These are phyloP conservation scores for Drosophila pandora DNA, from an alignment of 1,140 invertebrate genomes.

Conservation along the genomic window DNA sequence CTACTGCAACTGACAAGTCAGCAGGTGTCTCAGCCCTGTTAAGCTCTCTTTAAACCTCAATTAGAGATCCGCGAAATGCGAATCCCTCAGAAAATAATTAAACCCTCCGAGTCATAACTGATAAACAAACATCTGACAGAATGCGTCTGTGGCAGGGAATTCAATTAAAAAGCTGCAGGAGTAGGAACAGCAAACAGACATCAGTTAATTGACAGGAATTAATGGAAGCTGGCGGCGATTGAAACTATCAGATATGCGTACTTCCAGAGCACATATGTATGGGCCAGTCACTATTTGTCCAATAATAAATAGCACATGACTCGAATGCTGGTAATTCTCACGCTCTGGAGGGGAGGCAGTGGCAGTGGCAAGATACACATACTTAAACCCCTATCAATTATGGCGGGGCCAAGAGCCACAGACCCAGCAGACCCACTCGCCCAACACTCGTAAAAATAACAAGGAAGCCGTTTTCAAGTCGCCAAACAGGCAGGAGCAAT, in stretches of 20 bases:
- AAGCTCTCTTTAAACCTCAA: constrained; percentile 1
- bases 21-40: neutral
- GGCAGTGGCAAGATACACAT: constrained; percentile 13
- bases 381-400: constrained; percentile 38
- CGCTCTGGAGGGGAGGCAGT: constrained; percentile 6
- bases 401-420: constrained; percentile 13
- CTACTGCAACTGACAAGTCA: no score
- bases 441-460: constrained; percentile 34
- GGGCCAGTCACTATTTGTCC: constrained; percentile 23
- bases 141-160: constrained; percentile 24
- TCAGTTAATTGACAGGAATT: constrained; percentile 38
- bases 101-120: constrained; percentile 28
- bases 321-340: constrained; percentile 43
- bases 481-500: constrained; percentile 14
- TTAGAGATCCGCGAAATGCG: constrained; percentile 4
- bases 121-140: constrained; percentile 33
- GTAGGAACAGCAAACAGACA: constrained; percentile 32
- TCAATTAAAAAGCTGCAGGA: constrained; percentile 39
- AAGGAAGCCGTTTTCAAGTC: constrained; percentile 38
- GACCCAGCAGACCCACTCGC: constrained; percentile 9
- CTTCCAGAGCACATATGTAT: neutral
- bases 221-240: constrained; percentile 9
- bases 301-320: constrained; percentile 47
- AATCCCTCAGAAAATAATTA: constrained; percentile 27
- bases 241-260: constrained; percentile 16